Base-by-base conservation (phyloP, 2,888 invertebrate species). In the Euplexia lucipara region DNA sequence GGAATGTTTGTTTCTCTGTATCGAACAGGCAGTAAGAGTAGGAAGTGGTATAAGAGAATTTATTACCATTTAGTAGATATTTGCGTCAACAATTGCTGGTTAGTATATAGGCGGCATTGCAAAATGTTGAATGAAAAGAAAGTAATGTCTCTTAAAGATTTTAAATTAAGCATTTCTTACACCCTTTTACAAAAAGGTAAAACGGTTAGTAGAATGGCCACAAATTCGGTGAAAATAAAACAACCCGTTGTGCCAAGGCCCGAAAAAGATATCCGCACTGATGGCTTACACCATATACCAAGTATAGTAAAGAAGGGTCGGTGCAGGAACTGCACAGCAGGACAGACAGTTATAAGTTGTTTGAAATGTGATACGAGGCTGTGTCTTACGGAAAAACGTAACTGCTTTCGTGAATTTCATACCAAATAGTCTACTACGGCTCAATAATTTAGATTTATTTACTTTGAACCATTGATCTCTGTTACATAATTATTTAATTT, bases 251-350 rank as follows among this genome's bases (percentile, higher is more conserved):
- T 52, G 22, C 52, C 52, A 10, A 52, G 52, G n/a, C 51, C 52
- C 52, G 37, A 52, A 52, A 52, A 52, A 4, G 39, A 52, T 52
- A 52, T 52, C 26, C 39, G 52, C 16, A 52, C 52, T 52, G 39
- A 39, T 52, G 39, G 52, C 26, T 52, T 52, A 26, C 52, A 52
- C 26, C 37, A 39, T 52, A 39, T 52, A 0, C 52, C 52, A 4
- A 18, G 1, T 52, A 2, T 52, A 7, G 39, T 52, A 30, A 52
- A 41, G 18, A 52, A 52, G 39, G 52, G 52, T 52, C 52, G 39
- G 41, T 52, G 49, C 49, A 49, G 49, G 49, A 49, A 52, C 52
- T 52, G 52, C 52, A 41, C 52, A 41, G 7, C 52, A 7, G 52
- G 52, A 5, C 16, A 52, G 39, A 52, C 52, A 39, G 52, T 52